These are phyloP conservation scores for Aproaerema taeniolella DNA, from an alignment of 2,888 invertebrate species.

Conservation along the genomic window DNA sequence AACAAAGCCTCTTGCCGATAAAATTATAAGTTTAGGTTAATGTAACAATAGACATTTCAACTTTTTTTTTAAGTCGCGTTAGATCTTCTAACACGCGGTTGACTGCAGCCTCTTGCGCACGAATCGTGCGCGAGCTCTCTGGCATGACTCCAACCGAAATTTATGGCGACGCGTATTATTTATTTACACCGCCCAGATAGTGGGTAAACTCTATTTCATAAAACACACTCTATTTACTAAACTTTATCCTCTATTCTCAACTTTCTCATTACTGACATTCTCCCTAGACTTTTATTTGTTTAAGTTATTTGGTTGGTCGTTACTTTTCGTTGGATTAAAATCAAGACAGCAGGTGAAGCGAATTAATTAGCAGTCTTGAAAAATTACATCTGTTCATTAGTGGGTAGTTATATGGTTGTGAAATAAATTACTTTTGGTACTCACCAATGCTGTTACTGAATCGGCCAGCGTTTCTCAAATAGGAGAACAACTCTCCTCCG, in stretches of 20 bases:
- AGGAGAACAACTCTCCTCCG: slow-evolving; percentile 98
- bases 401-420: no score
- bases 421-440: no score
- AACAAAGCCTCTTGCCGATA: no score
- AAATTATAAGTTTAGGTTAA: no score
- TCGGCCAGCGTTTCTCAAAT: slow-evolving; percentile 93
- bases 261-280: neutral
- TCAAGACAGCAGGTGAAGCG: slow-evolving; percentile 2
- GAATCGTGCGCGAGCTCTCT: slow-evolving; percentile 25
- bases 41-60: slow-evolving; percentile 29
- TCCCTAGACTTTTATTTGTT: neutral
- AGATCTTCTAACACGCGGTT: slow-evolving; percentile 19
- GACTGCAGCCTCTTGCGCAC: slow-evolving; percentile 22
- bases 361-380: slow-evolving; percentile 8
- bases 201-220: no score
- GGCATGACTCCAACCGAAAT: slow-evolving; percentile 45
- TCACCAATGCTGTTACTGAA: slow-evolving; percentile 90
- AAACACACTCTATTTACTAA: neutral
- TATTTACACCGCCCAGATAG: slow-evolving; percentile 43
- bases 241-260: neutral
- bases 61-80: no score
- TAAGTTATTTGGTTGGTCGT: neutral
- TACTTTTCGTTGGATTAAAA: slow-evolving; percentile 2
- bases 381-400: no score
- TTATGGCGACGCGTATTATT: slow-evolving; percentile 49